Base-by-base conservation (phyloP, 2,113 vertebrate species). In the Mobula birostris region DNA sequence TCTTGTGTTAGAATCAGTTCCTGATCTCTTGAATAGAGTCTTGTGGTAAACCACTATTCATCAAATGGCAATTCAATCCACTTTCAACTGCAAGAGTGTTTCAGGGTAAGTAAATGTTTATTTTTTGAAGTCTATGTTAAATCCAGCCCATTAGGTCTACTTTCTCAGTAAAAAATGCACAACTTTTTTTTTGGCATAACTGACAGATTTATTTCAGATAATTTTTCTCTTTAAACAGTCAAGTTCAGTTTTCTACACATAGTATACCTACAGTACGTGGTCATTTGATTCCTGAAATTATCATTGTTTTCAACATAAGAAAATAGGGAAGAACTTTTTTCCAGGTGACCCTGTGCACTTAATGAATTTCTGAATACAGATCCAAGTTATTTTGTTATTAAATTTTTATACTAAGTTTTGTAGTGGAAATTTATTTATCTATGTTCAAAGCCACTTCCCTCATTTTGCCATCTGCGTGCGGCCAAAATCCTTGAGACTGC, bases 31-130 rank as follows among this genome's bases (percentile, higher is more conserved):
- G 63, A 90, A 66, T 90, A 90, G 15, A 63, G 63, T 90, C 61
- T 63, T 90, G 85, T 90, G 85, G 85, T 90, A 90, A 90, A 90
- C 85, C n/a, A 32, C 61, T 90, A 88, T 88, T 66, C 85, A 90
- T 90, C 61, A 66, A 90, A 90, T 90, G 63, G 61, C 61, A 88
- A 88, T 88, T 88, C 58, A 66, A 17, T 32, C 21, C 85, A 90
- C 61, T 90, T 90, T 29, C 66, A 66, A 90, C 85, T 66, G 27
- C 40, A 88, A 14, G 8, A 2, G 83, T 88, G 85, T 63, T 88
- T 88, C 83, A 87, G 85, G 29, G 58, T 66, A 63, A 88, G 85
- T 88, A 14, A 66, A 63, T 88, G 27, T 63, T 63, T 63, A 63
- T 61, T 14, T 66, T 88, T 88, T 17, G 2, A 88, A n/a, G 58